phyloP scores from a whole-genome alignment of 2,888 invertebrate genomes.

The Tenthredo distinguenda region DNA sequence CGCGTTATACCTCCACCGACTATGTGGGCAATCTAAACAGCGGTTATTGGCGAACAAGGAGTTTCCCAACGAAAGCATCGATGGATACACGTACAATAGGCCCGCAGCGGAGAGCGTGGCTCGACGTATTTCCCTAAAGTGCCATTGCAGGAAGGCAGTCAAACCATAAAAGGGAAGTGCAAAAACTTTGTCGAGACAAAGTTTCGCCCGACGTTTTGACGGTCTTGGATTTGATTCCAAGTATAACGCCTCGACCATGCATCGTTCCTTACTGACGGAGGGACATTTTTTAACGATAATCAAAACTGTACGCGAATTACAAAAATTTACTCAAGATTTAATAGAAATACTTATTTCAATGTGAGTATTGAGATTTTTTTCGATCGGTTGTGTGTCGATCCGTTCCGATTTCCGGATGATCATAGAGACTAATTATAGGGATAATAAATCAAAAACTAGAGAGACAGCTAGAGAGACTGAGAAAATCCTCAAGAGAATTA shows the following conservation, averaged over 20 bases:
- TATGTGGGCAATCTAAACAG: constrained; percentile 52
- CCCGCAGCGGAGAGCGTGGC: constrained; percentile 57
- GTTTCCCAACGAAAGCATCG: constrained; percentile 21
- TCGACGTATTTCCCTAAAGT: constrained; percentile 76
- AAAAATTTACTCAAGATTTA: background rate
- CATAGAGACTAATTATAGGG: constrained; percentile 68
- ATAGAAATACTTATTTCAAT: background rate
- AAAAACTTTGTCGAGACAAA: constrained; percentile 49
- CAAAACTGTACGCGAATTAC: background rate
- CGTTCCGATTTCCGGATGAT: constrained; percentile 64
- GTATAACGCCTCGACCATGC: constrained; percentile 45
- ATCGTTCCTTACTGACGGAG: background rate
- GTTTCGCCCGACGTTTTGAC: constrained; percentile 34
- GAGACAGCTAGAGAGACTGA: constrained; percentile 56
- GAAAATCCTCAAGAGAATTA: constrained; percentile 59
- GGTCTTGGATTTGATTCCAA: constrained; percentile 45
- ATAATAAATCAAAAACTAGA: constrained; percentile 71
- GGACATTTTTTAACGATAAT: background rate
- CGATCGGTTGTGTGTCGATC: background rate
- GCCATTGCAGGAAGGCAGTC: constrained; percentile 73
- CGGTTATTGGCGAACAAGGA: constrained; percentile 72
- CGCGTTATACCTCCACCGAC: background rate
- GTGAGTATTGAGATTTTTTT: no score
- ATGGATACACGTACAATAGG: constrained; percentile 60
- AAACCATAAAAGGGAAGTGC: constrained; percentile 72